Conservation (phyloP, 2,113 vertebrate genomes). For the Caretta caretta region DNA sequence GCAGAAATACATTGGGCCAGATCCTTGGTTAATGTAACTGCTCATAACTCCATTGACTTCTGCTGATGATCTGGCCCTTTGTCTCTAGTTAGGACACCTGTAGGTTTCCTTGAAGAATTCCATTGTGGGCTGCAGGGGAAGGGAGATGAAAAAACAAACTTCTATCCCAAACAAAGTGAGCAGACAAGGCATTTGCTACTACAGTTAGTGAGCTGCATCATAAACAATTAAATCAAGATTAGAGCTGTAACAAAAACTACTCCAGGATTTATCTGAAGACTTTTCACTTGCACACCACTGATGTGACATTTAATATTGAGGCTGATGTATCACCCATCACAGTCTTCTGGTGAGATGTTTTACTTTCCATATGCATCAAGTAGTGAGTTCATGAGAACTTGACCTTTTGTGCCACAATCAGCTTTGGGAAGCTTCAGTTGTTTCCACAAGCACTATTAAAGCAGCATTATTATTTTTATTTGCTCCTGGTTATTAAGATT, state of each 20-base stretch:
- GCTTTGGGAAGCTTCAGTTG: background rate
- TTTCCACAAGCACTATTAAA: accelerated
- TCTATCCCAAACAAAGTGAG: background rate
- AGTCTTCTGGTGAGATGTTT: background rate
- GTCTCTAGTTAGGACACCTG: background rate
- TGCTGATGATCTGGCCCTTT: background rate
- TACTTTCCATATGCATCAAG: background rate
- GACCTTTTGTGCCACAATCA: background rate
- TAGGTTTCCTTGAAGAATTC: background rate
- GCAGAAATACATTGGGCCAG: background rate
- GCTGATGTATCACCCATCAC: background rate
- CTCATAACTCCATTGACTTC: background rate
- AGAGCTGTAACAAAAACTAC: background rate
- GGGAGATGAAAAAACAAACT: background rate
- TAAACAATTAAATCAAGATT: background rate
- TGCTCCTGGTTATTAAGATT: background rate
- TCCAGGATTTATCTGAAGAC: background rate
- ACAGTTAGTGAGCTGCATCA: background rate
- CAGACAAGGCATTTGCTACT: background rate
- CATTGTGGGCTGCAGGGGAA: background rate
- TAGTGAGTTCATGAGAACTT: background rate
- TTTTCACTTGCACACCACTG: background rate
- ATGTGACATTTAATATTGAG: background rate
- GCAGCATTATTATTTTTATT: background rate
- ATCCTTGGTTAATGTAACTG: background rate